Percentiles rank a stretch among this genome's conserved stretches.
Evolutionary conservation across 2,113 vertebrate species (phyloP).

Genomic region (Laterallus jamaicensis): DNA sequence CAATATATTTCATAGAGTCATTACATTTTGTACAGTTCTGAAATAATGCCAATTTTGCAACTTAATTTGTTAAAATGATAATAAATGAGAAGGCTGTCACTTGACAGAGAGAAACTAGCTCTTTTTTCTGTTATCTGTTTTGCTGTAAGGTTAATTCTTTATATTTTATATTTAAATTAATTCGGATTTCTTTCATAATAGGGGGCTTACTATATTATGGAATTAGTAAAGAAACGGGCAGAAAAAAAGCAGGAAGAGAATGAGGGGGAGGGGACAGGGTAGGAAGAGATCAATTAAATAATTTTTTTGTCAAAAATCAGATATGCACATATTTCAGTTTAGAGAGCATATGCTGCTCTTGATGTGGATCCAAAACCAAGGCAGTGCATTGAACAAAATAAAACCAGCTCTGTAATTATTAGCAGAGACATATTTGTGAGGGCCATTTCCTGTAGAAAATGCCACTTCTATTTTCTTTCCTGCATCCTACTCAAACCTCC

Average conservation of each 20-base stretch:
- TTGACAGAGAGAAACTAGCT: conserved; percentile 44
- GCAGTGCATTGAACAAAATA: conserved; percentile 30
- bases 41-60: conserved; percentile 66
- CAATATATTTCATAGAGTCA: conserved; percentile 57
- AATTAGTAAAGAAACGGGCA: conserved; percentile 64
- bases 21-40: conserved; percentile 58
- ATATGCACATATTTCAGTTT: conserved; percentile 65
- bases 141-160: conserved; percentile 74
- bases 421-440: conserved; percentile 14
- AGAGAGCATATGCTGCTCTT: conserved; percentile 52
- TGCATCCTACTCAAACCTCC: background rate
- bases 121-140: conserved; percentile 73
- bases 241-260: conserved; percentile 48
- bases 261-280: background rate
- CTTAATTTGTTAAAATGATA: conserved; percentile 61
- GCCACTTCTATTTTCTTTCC: conserved; percentile 44
- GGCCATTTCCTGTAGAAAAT: conserved; percentile 36
- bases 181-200: conserved; percentile 69
- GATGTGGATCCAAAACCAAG: conserved; percentile 49
- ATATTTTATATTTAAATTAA: conserved; percentile 77
- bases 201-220: conserved; percentile 60
- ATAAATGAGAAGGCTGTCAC: conserved; percentile 46
- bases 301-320: conserved; percentile 61
- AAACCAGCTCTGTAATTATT: conserved; percentile 57
- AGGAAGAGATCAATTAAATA: conserved; percentile 66